phyloP scores from a whole-genome alignment of 1,140 invertebrate species.

The Diprion similis region DNA sequence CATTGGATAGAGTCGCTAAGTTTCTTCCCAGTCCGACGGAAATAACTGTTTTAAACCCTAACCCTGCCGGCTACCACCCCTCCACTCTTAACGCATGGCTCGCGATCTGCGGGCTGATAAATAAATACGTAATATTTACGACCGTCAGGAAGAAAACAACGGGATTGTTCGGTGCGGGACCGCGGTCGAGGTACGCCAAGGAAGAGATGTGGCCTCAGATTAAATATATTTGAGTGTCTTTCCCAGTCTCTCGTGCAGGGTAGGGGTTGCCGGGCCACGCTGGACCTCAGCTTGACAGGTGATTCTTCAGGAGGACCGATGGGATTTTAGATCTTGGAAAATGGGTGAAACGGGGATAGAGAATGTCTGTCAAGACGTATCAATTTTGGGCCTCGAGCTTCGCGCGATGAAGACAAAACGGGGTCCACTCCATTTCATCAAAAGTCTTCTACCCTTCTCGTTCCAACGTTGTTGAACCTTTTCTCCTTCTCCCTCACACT shows the following conservation, averaged over 20 bases:
- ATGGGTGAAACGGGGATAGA: slow-evolving; percentile 12
- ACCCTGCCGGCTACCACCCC: background rate
- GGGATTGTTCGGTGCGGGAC: slow-evolving; percentile 29
- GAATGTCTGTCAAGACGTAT: slow-evolving; percentile 32
- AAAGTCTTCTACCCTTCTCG: background rate
- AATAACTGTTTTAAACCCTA: slow-evolving; percentile 8
- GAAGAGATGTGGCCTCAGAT: slow-evolving; percentile 39
- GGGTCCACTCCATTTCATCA: background rate
- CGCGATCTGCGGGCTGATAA: slow-evolving; percentile 15
- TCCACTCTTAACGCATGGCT: background rate
- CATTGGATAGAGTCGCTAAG: slow-evolving; percentile 22
- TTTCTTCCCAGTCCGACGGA: background rate
- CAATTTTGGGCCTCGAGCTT: slow-evolving; percentile 29
- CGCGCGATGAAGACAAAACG: background rate
- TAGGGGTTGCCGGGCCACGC: background rate
- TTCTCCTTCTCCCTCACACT: no score
- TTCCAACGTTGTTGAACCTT: background rate
- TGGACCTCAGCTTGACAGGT: slow-evolving; percentile 18
- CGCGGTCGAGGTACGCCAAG: slow-evolving; percentile 27
- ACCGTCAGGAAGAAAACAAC: slow-evolving; percentile 34
- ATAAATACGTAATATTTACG: slow-evolving; percentile 38
- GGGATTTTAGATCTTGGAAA: slow-evolving; percentile 21
- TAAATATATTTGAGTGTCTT: slow-evolving; percentile 23
- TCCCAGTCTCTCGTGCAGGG: slow-evolving; percentile 12
- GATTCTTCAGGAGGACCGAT: slow-evolving; percentile 31